Evolutionary conservation across 1,140 invertebrate genomes (phyloP).

Genomic region (Lepeophtheirus salmonis): DNA sequence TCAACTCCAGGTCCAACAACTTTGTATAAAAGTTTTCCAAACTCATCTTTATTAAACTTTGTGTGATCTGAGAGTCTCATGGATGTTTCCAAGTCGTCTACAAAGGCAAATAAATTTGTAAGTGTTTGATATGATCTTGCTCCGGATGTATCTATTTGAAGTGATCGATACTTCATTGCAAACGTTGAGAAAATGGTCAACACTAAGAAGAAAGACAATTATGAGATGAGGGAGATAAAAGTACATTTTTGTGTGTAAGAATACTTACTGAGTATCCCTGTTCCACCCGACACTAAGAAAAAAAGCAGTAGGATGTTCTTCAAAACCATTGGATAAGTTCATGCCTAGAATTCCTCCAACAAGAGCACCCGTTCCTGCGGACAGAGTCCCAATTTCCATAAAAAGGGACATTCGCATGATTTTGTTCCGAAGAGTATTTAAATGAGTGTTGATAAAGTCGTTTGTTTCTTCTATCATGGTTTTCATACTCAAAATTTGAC

Average conservation of each 20-base stretch:
- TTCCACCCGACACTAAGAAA: not conserved
- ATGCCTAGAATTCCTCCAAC: not conserved
- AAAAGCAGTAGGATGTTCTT: constrained; percentile 2
- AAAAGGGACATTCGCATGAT: not conserved
- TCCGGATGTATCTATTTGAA: not conserved
- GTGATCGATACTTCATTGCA: not conserved
- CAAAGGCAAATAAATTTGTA: not conserved
- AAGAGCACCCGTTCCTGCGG: not conserved
- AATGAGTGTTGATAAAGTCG: not conserved
- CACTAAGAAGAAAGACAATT: not conserved
- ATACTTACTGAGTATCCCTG: too few species aligned
- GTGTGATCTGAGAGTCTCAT: not conserved
- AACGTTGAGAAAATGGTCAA: not conserved
- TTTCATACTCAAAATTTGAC: not conserved
- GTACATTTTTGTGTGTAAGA: too few species aligned
- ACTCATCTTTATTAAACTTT: not conserved
- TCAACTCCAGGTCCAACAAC: not conserved
- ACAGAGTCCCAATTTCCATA: constrained; percentile 2
- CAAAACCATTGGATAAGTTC: constrained; percentile 4
- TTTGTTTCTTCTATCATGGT: not conserved
- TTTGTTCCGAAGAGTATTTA: constrained; percentile 1
- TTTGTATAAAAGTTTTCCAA: not conserved
- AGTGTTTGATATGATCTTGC: not conserved
- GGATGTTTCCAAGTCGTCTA: not conserved
- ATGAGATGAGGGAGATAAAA: too few species aligned